Evolutionary conservation across 2,888 invertebrate genomes (phyloP), one percentile per base, ranked within the genome.

Genomic region (Tinea trinotella): DNA sequence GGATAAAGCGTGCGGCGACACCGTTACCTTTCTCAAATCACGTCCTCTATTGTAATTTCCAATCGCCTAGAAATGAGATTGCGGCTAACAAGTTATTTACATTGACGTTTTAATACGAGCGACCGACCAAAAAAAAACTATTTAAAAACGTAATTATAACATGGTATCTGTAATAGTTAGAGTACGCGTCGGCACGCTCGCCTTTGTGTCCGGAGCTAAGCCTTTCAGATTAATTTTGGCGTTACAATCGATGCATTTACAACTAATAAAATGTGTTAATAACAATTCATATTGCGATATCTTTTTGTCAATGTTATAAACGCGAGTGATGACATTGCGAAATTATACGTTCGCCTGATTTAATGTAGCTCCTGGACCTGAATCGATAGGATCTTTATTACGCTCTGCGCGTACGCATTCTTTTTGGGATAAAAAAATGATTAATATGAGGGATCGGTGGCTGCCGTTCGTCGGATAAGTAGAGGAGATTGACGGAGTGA

Each of bases 31-130:
- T 82, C 84, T 82, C 84, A 80, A 80, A 83, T 83, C 85, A 85
- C 85, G 85, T 85, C 82, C 85, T 80, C 85, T 81, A 85, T 85
- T 85, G 85, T 84, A 82, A 84, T 83, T 84, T 81, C 82, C 85
- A 85, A 84, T 83, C 82, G 83, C 71, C 74, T 75, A 79, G 84
- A 84, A 85, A 85, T 85, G 85, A 85, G 85, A 84, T 85, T 82
- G 85, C 85, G 81, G 84, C 85, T 85, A 85, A 85, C 85, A 85
- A 85, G 85, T 85, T 85, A 85, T 84, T 85, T 85, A 85, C 85
- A 81, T 84, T 85, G 85, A 85, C 85, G 84, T 85, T 84, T 85
- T 84, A 85, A 85, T 85, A 83, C 80, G 82, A 71, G 76, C 74
- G 34, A 74, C 65, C 67, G 68, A 55, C 68, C 71, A 73, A 80